Percentiles rank a stretch among this genome's conserved stretches.
phyloP scores from a whole-genome alignment of 2,113 vertebrate genomes.

The Takifugu flavidus region DNA sequence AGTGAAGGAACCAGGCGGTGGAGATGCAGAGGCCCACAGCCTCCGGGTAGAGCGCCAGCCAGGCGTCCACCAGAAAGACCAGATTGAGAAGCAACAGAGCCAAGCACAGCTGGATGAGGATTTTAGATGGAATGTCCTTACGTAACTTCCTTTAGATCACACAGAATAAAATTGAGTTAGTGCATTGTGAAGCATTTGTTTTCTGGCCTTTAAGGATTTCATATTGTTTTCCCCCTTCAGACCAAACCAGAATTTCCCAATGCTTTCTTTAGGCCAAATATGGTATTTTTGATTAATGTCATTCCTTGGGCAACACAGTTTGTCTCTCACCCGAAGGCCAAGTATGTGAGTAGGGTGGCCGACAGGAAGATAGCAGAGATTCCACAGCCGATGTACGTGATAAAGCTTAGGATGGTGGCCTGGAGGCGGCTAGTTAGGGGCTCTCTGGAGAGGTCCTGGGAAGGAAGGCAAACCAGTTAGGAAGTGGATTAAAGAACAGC shows the following conservation, averaged over 20 bases:
- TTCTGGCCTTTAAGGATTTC: not conserved
- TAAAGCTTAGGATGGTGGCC: slow-evolving; percentile 84
- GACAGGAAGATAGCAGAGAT: slow-evolving; percentile 93
- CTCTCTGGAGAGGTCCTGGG: slow-evolving; percentile 79
- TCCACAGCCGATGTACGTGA: slow-evolving; percentile 94
- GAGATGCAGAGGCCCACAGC: slow-evolving; percentile 84
- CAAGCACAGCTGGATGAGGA: slow-evolving; percentile 90
- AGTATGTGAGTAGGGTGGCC: slow-evolving; percentile 91
- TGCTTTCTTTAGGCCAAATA: no score
- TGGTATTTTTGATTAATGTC: no score
- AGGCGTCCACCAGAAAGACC: slow-evolving; percentile 87
- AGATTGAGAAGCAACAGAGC: slow-evolving; percentile 88
- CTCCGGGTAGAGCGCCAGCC: slow-evolving; percentile 84
- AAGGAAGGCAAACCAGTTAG: not conserved
- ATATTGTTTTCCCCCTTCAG: no score
- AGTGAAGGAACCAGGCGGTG: slow-evolving; percentile 92
- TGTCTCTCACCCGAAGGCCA: slow-evolving; percentile 88
- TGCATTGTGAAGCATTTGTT: not conserved
- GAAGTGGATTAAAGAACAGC: not conserved
- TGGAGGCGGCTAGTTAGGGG: slow-evolving; percentile 60
- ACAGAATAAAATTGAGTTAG: not conserved
- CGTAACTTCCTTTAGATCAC: slow-evolving; percentile 80
- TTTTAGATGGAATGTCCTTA: slow-evolving; percentile 94
- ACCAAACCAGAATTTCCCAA: no score
- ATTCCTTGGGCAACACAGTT: not conserved